These are phyloP conservation scores for Chrysogorgia sp. DNA, from an alignment of 92 coral and sea anemone species.

Conservation along the genomic window DNA sequence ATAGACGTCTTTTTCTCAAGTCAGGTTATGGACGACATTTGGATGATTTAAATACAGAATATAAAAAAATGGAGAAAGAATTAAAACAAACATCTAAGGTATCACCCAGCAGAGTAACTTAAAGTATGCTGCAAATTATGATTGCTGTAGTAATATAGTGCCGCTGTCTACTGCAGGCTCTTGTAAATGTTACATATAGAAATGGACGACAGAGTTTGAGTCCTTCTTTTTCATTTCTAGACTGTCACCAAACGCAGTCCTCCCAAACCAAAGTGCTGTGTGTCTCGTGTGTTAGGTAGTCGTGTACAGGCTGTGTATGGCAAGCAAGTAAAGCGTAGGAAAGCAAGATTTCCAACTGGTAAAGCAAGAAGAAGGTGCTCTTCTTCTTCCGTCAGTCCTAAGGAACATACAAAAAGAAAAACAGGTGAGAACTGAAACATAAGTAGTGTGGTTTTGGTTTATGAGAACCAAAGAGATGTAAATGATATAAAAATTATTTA, in stretches of 20 bases:
- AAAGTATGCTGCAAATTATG: background rate
- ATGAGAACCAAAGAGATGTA: background rate
- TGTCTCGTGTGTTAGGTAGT: conserved; percentile 68
- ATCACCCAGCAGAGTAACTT: background rate
- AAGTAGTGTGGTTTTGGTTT: background rate
- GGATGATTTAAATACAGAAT: conserved; percentile 14
- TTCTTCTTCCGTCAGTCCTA: conserved; percentile 94
- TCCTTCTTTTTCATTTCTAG: background rate
- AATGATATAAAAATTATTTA: background rate
- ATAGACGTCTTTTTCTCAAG: conserved; percentile 5
- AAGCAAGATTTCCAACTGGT: conserved; percentile 56
- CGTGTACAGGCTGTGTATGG: conserved; percentile 60
- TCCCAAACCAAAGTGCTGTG: conserved; percentile 60
- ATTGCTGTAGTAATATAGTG: background rate
- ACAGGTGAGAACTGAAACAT: conserved; percentile 10
- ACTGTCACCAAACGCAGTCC: conserved; percentile 14
- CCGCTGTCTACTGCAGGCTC: background rate
- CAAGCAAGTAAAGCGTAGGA: conserved; percentile 46
- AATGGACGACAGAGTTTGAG: background rate
- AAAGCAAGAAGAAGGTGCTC: conserved; percentile 85
- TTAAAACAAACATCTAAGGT: conserved; percentile 23
- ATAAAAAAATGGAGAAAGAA: conserved; percentile 28
- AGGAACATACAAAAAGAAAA: conserved; percentile 58
- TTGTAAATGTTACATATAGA: background rate
- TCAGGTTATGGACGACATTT: conserved; percentile 25